Evolutionary conservation across 2,888 invertebrate genomes (phyloP).

Genomic region (Apocheima hispidaria): DNA sequence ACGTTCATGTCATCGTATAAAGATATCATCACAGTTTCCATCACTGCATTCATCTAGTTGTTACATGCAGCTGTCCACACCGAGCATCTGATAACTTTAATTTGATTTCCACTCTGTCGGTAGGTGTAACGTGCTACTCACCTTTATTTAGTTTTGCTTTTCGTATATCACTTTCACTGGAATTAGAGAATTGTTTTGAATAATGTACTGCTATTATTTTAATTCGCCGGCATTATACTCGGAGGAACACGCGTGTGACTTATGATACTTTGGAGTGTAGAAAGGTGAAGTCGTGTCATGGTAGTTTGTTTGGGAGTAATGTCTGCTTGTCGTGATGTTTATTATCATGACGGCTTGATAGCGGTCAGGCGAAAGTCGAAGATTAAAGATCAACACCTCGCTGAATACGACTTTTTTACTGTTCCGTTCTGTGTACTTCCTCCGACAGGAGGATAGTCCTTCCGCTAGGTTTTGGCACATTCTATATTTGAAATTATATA

Average conservation of each 20-base stretch:
- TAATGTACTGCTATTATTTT: constrained; percentile 42
- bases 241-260: constrained; percentile 32
- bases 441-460: no score
- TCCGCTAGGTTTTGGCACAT: no score
- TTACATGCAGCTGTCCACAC: background rate
- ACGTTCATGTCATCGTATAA: background rate
- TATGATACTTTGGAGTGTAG: constrained; percentile 36
- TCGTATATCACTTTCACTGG: constrained; percentile 45
- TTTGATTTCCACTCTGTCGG: constrained; percentile 33
- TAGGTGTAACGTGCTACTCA: constrained; percentile 31
- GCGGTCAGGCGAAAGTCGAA: constrained; percentile 18
- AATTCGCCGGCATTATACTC: constrained; percentile 39
- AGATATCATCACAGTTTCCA: background rate
- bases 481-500: no score
- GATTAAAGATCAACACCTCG: constrained; percentile 32
- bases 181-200: constrained; percentile 38
- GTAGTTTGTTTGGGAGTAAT: constrained; percentile 11
- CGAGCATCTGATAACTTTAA: constrained; percentile 22
- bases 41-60: constrained; percentile 11
- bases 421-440: background rate
- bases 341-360: constrained; percentile 33
- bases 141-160: constrained; percentile 34
- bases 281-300: constrained; percentile 19
- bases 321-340: constrained; percentile 20
- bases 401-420: no score